Percentiles rank a stretch among this genome's conserved stretches.
Conservation (phyloP, 1,140 invertebrate genomes). For the Bombus pascuorum region DNA sequence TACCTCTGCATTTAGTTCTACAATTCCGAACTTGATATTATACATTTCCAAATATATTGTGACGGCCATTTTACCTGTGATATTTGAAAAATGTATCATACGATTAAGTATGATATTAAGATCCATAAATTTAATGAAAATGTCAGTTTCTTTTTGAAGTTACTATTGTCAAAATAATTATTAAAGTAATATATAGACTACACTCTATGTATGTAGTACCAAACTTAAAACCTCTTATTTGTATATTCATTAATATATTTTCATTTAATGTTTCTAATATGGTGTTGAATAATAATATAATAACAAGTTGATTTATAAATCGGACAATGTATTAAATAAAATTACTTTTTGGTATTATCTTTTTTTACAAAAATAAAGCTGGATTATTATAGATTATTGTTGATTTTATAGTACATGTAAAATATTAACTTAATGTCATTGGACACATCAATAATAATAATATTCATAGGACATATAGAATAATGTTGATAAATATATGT, state of each 20-base stretch:
- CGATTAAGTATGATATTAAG: conserved; percentile 44
- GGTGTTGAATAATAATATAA: conserved; percentile 66
- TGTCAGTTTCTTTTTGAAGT: conserved; percentile 46
- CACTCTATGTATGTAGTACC: conserved; percentile 22
- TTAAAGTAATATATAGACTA: conserved; percentile 61
- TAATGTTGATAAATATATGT: conserved; percentile 63
- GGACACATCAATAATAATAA: conserved; percentile 51
- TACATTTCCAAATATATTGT: conserved; percentile 72
- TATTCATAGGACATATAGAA: conserved; percentile 53
- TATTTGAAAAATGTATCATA: conserved; percentile 72
- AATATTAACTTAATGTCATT: conserved; percentile 16
- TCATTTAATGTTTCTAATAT: conserved; percentile 65
- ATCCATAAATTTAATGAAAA: conserved; percentile 40
- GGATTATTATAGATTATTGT: conserved; percentile 9
- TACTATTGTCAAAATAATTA: conserved; percentile 53
- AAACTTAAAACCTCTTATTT: conserved; percentile 66
- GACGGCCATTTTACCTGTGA: conserved; percentile 80
- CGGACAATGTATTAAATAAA: conserved; percentile 65
- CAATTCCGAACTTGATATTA: conserved; percentile 63
- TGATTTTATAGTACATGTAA: conserved; percentile 26
- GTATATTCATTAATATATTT: conserved; percentile 73
- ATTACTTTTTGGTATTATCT: conserved; percentile 59
- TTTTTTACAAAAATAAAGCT: conserved; percentile 53
- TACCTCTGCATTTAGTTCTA: conserved; percentile 76
- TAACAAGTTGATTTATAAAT: conserved; percentile 60